phyloP scores from a whole-genome alignment of 2,888 invertebrate species.

The Linnaemya vulpina region DNA sequence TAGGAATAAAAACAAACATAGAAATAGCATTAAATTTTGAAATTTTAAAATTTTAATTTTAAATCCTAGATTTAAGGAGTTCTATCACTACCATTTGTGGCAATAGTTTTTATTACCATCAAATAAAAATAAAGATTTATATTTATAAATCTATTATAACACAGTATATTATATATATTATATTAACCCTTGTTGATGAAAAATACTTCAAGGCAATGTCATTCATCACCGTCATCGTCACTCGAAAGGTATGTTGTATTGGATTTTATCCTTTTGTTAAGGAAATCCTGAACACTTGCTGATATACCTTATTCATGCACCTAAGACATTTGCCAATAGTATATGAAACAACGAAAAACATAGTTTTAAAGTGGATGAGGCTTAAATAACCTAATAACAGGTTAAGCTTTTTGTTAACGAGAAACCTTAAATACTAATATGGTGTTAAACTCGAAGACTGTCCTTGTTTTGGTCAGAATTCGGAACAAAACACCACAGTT shows the following conservation, averaged over 20 bases:
- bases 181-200: conserved; percentile 3
- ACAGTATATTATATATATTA: not conserved
- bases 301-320: conserved; percentile 14
- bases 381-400: conserved; percentile 29
- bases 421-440: conserved; percentile 9
- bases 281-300: conserved; percentile 4
- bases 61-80: conserved; percentile 17
- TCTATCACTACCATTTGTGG: conserved; percentile 31
- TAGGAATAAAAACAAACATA: conserved; percentile 1
- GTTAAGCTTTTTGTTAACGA: conserved; percentile 37
- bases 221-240: conserved; percentile 19
- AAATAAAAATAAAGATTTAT: conserved; percentile 29
- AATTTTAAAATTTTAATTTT: not conserved
- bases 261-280: conserved; percentile 11
- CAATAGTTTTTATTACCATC: conserved; percentile 38
- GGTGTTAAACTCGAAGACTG: conserved; percentile 27
- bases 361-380: conserved; percentile 2
- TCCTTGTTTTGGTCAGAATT: not conserved
- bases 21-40: conserved; percentile 35
- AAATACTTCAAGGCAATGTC: conserved; percentile 30
- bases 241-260: conserved; percentile 4
- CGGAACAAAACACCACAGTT: conserved; percentile 37
- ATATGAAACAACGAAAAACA: conserved; percentile 5
- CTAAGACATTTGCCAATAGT: conserved; percentile 24
- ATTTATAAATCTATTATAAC: conserved; percentile 32